phyloP scores from a whole-genome alignment of 2,113 vertebrate species.

The Ictalurus punctatus region DNA sequence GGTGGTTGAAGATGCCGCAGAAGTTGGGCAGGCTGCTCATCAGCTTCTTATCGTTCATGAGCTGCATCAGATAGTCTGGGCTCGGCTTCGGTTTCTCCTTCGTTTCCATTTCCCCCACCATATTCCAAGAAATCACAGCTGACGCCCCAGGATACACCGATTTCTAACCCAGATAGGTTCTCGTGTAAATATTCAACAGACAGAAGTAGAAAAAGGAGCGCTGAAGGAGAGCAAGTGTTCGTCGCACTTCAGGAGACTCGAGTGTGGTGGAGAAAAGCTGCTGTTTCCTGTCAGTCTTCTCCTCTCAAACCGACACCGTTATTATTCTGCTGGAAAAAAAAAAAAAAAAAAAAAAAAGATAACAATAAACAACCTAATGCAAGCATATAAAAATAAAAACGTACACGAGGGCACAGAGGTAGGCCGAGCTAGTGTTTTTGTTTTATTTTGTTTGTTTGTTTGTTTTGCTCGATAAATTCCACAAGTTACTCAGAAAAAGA shows the following conservation, averaged over 20 bases:
- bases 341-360: no score
- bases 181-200: constrained; percentile 54
- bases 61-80: constrained; percentile 92
- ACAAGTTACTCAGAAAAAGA: constrained; percentile 57
- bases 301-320: constrained; percentile 5
- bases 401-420: constrained; percentile 41
- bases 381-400: constrained; percentile 37
- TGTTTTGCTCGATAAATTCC: constrained; percentile 56
- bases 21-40: constrained; percentile 93
- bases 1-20: constrained; percentile 91
- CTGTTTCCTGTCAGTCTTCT: constrained; percentile 41
- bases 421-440: constrained; percentile 42
- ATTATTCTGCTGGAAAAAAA: constrained; percentile 38
- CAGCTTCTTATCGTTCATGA: constrained; percentile 92
- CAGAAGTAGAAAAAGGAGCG: constrained; percentile 39
- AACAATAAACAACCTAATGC: neutral
- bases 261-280: neutral
- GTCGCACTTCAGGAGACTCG: constrained; percentile 54
- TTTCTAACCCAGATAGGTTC: constrained; percentile 47
- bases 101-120: constrained; percentile 91
- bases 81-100: constrained; percentile 88
- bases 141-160: constrained; percentile 45
- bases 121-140: constrained; percentile 72
- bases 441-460: constrained; percentile 39
- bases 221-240: constrained; percentile 52